Evolutionary conservation across 2,113 vertebrate species (phyloP).

Genomic region (Probosciger aterrimus): DNA sequence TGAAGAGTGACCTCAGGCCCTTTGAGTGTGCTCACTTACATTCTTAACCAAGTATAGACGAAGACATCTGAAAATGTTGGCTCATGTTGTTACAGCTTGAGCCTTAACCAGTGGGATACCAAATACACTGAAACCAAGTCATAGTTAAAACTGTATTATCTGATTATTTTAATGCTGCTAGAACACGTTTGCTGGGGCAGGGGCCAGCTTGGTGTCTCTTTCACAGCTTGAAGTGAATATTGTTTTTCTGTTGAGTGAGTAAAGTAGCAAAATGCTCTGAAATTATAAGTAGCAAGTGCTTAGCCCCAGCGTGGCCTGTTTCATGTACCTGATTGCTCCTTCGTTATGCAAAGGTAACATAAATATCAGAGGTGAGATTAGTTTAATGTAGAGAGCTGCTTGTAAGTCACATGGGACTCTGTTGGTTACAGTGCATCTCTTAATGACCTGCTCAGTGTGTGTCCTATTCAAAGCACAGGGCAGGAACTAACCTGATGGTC

Average conservation of each 20-base stretch:
- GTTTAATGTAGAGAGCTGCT: background rate
- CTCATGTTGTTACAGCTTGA: background rate
- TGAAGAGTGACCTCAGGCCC: background rate
- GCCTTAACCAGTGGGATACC: background rate
- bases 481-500: background rate
- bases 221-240: background rate
- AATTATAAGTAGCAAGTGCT: background rate
- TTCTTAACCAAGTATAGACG: background rate
- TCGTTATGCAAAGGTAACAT: background rate
- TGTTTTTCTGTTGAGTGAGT: background rate
- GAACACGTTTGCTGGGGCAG: background rate
- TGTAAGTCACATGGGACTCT: background rate
- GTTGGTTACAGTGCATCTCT: background rate
- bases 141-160: background rate
- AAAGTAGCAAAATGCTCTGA: background rate
- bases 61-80: background rate
- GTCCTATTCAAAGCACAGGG: background rate
- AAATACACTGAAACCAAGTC: background rate
- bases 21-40: background rate
- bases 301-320: background rate
- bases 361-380: background rate
- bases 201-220: background rate
- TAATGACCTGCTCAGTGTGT: background rate
- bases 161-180: background rate
- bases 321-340: background rate